Base-by-base conservation (phyloP, 1,140 invertebrate genomes). In the Cylas formicarius region DNA sequence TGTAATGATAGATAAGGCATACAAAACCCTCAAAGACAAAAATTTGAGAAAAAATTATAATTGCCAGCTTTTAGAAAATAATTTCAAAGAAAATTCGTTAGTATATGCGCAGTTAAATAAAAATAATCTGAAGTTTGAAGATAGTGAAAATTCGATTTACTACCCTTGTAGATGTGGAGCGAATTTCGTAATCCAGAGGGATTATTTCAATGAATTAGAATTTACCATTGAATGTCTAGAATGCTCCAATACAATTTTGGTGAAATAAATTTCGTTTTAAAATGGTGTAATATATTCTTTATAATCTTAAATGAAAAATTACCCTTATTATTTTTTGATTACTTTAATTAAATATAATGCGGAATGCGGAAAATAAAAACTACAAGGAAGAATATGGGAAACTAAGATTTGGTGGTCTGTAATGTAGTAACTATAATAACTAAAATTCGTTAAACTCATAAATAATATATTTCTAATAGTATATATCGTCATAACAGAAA, bases 121-220 rank as follows among this genome's bases (percentile, higher is more conserved):
- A 10, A 49, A 65, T 2, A 52, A 69, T 33, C 60, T 58, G 40
- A n/a, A n/a, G n/a, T n/a, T n/a, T n/a, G n/a, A n/a, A n/a, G 56
- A 70, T 10, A 49, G 67, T 21, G 53, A 67, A 33, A 51, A 63
- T 41, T 41, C 56, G 10, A 69, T 74, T 35, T 64, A 61, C 14
- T 82, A 76, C 60, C 62, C 51, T 6, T 84, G 81, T 58, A 70
- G 78, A 57, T 84, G 81, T 67, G 78, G 80, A 29, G 73, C 72
- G 17, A 49, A 65, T 46, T 81, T 81, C 64, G 57, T 60, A n/a
- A 65, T 81, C 23, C 38, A 66, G 17, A 63, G 60, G 40, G 55
- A 57, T 44, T 68, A 75, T 36, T 44, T 72, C 33, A 34, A 58
- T 13, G 52, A 69, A 23, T 55, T 62, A 33, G 65, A 75, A 53